Percentiles rank a stretch among this genome's conserved stretches.
These are phyloP conservation scores for Sisor rabdophorus DNA, from an alignment of 2,113 vertebrate species.

Conservation along the genomic window DNA sequence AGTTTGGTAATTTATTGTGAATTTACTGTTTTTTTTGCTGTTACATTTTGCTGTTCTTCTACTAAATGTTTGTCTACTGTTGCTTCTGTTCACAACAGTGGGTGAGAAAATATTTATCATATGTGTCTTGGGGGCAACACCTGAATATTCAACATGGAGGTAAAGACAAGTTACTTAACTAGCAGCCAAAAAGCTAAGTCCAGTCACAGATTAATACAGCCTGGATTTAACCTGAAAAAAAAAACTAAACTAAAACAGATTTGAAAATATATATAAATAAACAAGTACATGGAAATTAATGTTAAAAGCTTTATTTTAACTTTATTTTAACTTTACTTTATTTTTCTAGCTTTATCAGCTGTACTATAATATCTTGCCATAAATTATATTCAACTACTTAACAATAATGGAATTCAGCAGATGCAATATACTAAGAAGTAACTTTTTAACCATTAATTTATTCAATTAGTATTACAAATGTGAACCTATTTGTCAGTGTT, in stretches of 20 bases:
- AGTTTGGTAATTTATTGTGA: not conserved
- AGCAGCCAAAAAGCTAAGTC: not conserved
- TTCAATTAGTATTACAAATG: not conserved
- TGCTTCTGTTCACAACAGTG: slow-evolving; percentile 2
- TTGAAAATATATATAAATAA: too few species aligned
- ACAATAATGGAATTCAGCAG: not conserved
- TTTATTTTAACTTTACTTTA: too few species aligned
- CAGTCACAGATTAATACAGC: not conserved
- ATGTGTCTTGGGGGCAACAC: slow-evolving; percentile 33
- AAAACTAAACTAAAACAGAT: not conserved
- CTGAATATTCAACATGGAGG: slow-evolving; percentile 50
- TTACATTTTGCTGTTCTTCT: not conserved
- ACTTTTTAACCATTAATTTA: not conserved
- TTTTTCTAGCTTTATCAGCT: not conserved
- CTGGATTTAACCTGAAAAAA: not conserved
- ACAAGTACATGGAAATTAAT: too few species aligned
- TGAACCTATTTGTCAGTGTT: too few species aligned
- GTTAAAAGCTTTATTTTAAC: too few species aligned
- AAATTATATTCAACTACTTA: not conserved
- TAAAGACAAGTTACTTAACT: slow-evolving; percentile 7
- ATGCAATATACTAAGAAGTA: not conserved
- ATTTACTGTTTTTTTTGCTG: not conserved
- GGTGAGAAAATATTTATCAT: slow-evolving; percentile 8
- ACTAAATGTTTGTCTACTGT: slow-evolving; percentile 3
- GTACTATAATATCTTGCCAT: not conserved